Evolutionary conservation across 2,888 invertebrate species (phyloP).

Genomic region (Dryobota labecula): DNA sequence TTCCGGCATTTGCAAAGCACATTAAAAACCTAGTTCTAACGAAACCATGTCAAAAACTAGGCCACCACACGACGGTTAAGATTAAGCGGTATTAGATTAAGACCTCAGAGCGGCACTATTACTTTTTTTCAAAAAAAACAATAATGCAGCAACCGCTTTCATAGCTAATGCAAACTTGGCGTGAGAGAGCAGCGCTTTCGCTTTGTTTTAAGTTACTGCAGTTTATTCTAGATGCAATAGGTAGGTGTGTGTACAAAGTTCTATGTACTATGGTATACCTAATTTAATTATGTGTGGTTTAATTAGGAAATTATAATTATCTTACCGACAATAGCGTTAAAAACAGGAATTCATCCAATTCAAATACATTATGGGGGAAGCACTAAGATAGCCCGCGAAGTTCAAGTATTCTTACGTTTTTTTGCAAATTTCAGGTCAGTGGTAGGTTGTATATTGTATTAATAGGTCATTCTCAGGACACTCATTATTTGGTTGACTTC

Average conservation of each 20-base stretch:
- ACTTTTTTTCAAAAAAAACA: slow-evolving; percentile 62
- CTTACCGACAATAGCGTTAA: background rate
- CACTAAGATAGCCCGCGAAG: too few species aligned
- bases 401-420: too few species aligned
- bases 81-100: slow-evolving; percentile 62
- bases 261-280: background rate
- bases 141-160: slow-evolving; percentile 64
- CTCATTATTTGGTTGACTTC: too few species aligned
- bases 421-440: too few species aligned
- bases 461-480: too few species aligned
- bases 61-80: slow-evolving; percentile 30
- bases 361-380: too few species aligned
- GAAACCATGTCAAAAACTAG: slow-evolving; percentile 31
- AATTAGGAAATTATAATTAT: background rate
- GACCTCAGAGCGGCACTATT: slow-evolving; percentile 57
- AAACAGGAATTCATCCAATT: background rate
- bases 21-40: slow-evolving; percentile 20
- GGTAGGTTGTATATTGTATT: too few species aligned
- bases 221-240: slow-evolving; percentile 29
- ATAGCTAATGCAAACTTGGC: slow-evolving; percentile 74
- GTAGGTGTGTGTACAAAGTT: background rate
- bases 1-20: slow-evolving; percentile 10
- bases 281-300: background rate
- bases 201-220: slow-evolving; percentile 56
- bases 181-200: slow-evolving; percentile 68